phyloP scores from a whole-genome alignment of 2,113 vertebrate species.

The Anarhynchus alexandrinus region DNA sequence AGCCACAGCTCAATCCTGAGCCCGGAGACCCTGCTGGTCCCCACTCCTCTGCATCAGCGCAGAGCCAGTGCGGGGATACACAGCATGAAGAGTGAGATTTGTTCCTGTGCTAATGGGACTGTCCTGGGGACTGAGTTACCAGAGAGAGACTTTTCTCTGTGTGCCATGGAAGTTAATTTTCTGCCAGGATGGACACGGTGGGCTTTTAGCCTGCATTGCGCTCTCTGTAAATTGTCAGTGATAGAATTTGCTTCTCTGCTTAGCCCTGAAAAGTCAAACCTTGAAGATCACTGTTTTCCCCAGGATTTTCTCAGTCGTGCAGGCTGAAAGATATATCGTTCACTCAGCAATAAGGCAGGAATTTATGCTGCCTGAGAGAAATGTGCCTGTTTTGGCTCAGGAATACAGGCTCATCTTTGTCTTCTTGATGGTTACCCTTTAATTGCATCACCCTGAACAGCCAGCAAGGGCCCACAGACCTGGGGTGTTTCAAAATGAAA shows the following conservation, averaged over 20 bases:
- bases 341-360: neutral
- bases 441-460: neutral
- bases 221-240: neutral
- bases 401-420: neutral
- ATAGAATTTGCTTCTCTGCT: neutral
- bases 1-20: neutral
- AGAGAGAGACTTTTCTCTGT: neutral
- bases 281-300: neutral
- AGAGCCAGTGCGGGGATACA: accelerated
- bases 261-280: neutral
- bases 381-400: neutral
- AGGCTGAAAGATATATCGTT: neutral
- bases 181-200: neutral
- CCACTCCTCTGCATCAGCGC: neutral
- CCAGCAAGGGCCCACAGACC: neutral
- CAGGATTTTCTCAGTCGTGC: neutral
- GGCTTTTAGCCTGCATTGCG: accelerated
- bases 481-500: neutral
- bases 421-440: neutral
- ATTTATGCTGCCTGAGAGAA: neutral
- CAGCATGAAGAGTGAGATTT: neutral
- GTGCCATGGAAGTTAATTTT: neutral
- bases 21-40: neutral
- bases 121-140: neutral
- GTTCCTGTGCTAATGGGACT: neutral